These are phyloP conservation scores for Passer domesticus DNA, from an alignment of 2,113 vertebrate genomes.

Conservation along the genomic window DNA sequence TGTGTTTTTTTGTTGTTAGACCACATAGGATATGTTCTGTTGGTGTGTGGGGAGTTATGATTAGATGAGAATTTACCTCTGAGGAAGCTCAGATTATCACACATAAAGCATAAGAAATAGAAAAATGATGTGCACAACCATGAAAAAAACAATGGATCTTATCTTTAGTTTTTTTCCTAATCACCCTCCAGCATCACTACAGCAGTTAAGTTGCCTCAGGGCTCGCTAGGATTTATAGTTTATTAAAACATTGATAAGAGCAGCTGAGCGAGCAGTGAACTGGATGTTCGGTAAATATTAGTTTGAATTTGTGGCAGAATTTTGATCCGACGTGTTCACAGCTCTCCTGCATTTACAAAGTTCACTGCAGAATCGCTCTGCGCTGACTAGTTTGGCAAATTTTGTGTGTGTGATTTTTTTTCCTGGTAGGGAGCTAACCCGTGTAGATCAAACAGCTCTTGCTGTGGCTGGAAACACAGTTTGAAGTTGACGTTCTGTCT, in stretches of 20 bases:
- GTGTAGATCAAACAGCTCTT: slow-evolving; percentile 28
- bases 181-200: slow-evolving; percentile 64
- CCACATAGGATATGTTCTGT: slow-evolving; percentile 70
- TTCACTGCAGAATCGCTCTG: slow-evolving; percentile 5
- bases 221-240: slow-evolving; percentile 64
- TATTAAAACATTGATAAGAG: slow-evolving; percentile 66
- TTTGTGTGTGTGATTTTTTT: background rate
- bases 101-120: slow-evolving; percentile 66
- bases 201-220: slow-evolving; percentile 57
- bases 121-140: slow-evolving; percentile 66
- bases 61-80: slow-evolving; percentile 74
- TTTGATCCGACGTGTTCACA: background rate
- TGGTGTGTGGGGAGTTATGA: slow-evolving; percentile 70
- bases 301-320: slow-evolving; percentile 54
- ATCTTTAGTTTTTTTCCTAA: slow-evolving; percentile 60
- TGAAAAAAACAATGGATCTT: slow-evolving; percentile 72
- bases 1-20: slow-evolving; percentile 57
- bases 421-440: background rate
- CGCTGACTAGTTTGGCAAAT: background rate
- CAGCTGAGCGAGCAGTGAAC: slow-evolving; percentile 51
- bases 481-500: slow-evolving; percentile 30
- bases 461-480: slow-evolving; percentile 28
- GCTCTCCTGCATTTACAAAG: background rate
- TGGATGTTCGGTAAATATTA: slow-evolving; percentile 48
- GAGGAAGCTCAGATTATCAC: slow-evolving; percentile 71